Percentiles rank a stretch among this genome's conserved stretches.
These are phyloP conservation scores for Clarias magur DNA, from an alignment of 2,113 vertebrate species.

Conservation along the genomic window DNA sequence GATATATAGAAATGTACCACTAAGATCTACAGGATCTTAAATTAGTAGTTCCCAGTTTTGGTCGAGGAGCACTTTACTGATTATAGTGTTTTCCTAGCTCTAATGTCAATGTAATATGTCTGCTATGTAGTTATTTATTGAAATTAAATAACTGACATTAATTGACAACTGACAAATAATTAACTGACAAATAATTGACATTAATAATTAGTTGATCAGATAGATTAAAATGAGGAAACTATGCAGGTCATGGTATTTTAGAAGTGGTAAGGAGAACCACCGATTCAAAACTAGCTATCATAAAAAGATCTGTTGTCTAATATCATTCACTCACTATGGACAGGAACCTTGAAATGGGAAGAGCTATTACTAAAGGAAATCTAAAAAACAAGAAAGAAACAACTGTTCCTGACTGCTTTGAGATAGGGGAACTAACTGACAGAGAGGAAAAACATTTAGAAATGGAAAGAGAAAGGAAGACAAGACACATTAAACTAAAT, in stretches of 20 bases:
- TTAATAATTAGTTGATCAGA: background rate
- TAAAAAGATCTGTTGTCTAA: background rate
- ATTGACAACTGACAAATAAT: background rate
- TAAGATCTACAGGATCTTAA: conserved; percentile 5
- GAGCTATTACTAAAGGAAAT: background rate
- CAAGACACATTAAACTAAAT: conserved; percentile 77
- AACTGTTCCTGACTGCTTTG: conserved; percentile 65
- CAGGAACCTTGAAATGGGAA: background rate
- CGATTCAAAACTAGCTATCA: conserved; percentile 6
- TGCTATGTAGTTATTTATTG: background rate
- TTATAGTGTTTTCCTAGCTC: background rate
- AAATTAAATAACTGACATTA: background rate
- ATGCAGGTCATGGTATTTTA: background rate
- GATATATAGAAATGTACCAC: conserved; percentile 12
- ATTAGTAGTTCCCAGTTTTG: background rate
- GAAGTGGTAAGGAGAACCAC: background rate
- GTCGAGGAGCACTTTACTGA: background rate
- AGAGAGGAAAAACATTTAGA: conserved; percentile 48
- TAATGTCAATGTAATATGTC: background rate
- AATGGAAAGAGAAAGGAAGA: conserved; percentile 66
- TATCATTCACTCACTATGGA: conserved; percentile 3
- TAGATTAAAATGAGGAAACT: background rate
- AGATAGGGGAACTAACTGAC: conserved; percentile 49
- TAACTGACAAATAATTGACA: background rate
- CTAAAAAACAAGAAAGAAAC: conserved; percentile 48